Evolutionary conservation across 2,888 invertebrate species (phyloP).

Genomic region (Pachliopta kotzebuea): DNA sequence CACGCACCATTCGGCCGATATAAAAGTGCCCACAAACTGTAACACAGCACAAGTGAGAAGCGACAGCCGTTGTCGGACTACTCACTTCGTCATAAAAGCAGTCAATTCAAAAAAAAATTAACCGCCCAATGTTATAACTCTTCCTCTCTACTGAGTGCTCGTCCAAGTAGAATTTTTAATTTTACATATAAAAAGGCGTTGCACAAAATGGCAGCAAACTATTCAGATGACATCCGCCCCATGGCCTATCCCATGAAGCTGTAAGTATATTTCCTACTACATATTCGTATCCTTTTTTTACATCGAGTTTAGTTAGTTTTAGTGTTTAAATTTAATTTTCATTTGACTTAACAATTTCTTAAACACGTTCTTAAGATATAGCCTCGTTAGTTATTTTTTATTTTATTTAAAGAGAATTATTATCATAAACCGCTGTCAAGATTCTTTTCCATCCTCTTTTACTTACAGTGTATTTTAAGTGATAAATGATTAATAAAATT

Average conservation of each 20-base stretch:
- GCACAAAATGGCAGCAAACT: constrained; percentile 70
- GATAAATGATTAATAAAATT: no score
- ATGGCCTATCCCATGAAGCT: constrained; percentile 70
- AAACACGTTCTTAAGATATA: no score
- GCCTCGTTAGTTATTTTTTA: no score
- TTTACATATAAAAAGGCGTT: constrained; percentile 54
- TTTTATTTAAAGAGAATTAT: no score
- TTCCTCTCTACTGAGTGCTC: constrained; percentile 22
- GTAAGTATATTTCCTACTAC: constrained; percentile 49
- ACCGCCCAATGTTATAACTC: constrained; percentile 46
- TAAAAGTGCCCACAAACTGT: constrained; percentile 51
- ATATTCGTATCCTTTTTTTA: not conserved
- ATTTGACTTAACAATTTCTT: no score
- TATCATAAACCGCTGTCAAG: no score
- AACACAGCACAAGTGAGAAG: constrained; percentile 73
- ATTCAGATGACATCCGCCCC: constrained; percentile 61
- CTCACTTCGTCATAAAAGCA: constrained; percentile 73
- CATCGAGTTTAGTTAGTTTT: not conserved
- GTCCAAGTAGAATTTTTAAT: constrained; percentile 33
- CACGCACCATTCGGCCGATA: constrained; percentile 72
- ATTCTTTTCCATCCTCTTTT: no score
- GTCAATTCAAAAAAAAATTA: constrained; percentile 33
- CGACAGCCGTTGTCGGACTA: constrained; percentile 75
- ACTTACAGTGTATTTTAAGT: no score
- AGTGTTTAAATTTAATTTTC: not conserved